Percentiles rank a stretch among this genome's conserved stretches.
phyloP scores from a whole-genome alignment of 64 coral and sea anemone species.

The Actinia tenebrosa region DNA sequence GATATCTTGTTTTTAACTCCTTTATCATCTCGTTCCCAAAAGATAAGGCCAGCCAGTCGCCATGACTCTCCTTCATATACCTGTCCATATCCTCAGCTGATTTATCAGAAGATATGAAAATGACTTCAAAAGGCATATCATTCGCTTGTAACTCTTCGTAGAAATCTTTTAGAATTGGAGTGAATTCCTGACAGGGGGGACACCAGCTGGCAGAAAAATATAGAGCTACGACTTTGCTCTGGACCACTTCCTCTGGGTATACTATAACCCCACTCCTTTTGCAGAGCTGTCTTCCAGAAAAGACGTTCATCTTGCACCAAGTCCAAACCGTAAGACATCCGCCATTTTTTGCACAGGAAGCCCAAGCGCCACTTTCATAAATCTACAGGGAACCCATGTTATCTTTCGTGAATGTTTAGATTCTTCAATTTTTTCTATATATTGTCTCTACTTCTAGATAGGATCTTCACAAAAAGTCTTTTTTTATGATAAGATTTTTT shows the following conservation, averaged over 20 bases:
- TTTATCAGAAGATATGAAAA: constrained; percentile 83
- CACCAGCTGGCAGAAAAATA: constrained; percentile 95
- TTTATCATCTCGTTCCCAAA: constrained; percentile 75
- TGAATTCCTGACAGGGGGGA: constrained; percentile 77
- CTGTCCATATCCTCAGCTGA: constrained; percentile 68
- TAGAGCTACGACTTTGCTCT: constrained; percentile 74
- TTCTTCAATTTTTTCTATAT: no score
- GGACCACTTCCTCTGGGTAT: constrained; percentile 62
- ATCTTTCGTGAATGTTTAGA: no score
- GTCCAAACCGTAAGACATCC: background rate
- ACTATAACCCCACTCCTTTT: constrained; percentile 56
- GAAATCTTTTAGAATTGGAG: constrained; percentile 67
- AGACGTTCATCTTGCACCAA: constrained; percentile 62
- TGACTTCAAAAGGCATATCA: constrained; percentile 66
- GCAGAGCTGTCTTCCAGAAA: constrained; percentile 58
- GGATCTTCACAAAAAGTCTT: no score
- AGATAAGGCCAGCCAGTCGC: constrained; percentile 83
- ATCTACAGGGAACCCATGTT: background rate
- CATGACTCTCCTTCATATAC: constrained; percentile 84
- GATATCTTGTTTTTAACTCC: constrained; percentile 72
- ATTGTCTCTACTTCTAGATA: no score
- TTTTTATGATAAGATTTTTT: no score
- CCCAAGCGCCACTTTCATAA: background rate
- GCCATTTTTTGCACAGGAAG: background rate
- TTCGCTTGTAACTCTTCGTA: constrained; percentile 61